Evolutionary conservation across 2,888 invertebrate genomes (phyloP), one percentile per base, ranked within the genome.

Genomic region (Drosophila melanosoma): DNA sequence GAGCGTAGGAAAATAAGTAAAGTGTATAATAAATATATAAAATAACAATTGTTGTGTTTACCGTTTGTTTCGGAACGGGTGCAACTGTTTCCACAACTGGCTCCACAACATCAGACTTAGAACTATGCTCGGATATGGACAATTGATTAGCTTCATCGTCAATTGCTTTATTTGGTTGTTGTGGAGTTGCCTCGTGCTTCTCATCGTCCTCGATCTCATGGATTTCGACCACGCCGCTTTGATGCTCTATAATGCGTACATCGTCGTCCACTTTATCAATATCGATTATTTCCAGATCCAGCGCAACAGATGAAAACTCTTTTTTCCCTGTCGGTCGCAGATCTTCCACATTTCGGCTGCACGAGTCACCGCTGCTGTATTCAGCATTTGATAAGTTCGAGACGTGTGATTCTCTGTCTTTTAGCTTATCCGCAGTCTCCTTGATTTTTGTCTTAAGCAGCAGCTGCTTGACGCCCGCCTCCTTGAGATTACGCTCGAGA

Each of bases 391-490:
- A 85, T n/a, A 52, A 66, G 64, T 72, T 75, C 4, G 78, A 83
- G n/a, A 53, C 62, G 32, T 65, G 74, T 6, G 82, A 78, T 54
- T 88, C 90, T 10, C 74, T 89, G 69, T 90, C 91, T 45, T 81
- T 91, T 5, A 89, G 74, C 38, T 85, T 91, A 71, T 88, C 90
- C 5, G 67, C 81, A 35, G 89, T 87, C 73, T 91, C 91, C 15
- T 91, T 91, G 65, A 93, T 93, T 87, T 92, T 93, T 20, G 93
- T 93, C 78, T 93, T 93, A 2, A 93, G 79, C 17, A 93, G 74
- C n/a, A 93, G 76, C 67, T 93, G 93, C 72, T 92, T 93, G 8
- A 93, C 92, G 33, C 92, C 93, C 0, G 93, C 92, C 60, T 93
- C 92, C 69, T 92, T 93, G 1, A 93, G 87, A 71, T 92, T 92